Conservation (phyloP, 2,113 vertebrate species). For the Cyprinodon brontotheroides region DNA sequence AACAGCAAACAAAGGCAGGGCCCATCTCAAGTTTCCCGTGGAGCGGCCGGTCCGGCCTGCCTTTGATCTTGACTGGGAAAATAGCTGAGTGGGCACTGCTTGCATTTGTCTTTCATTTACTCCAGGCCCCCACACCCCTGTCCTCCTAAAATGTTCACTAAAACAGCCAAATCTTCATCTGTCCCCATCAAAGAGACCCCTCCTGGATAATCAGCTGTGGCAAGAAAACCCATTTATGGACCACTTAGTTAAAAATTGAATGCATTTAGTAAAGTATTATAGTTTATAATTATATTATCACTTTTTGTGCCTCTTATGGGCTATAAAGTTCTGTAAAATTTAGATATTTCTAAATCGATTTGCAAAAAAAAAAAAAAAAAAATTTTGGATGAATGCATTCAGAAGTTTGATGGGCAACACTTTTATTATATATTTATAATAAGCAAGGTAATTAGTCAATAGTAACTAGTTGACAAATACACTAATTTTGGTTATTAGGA, state of each 20-base stretch:
- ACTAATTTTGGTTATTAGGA: neutral
- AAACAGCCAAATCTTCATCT: constrained; percentile 84
- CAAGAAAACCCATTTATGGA: constrained; percentile 63
- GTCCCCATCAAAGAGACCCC: constrained; percentile 69
- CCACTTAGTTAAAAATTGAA: constrained; percentile 57
- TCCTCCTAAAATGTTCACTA: constrained; percentile 67
- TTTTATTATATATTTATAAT: neutral
- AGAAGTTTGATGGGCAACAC: neutral
- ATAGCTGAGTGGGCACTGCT: constrained; percentile 86
- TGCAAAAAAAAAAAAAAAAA: neutral
- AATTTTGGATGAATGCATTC: neutral
- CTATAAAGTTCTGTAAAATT: neutral
- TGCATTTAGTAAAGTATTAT: constrained; percentile 36
- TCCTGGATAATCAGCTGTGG: constrained; percentile 70
- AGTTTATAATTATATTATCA: constrained; percentile 30
- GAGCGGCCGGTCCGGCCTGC: constrained; percentile 80
- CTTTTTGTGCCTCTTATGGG: constrained; percentile 33
- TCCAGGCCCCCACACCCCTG: constrained; percentile 51
- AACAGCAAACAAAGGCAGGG: constrained; percentile 86
- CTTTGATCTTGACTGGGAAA: constrained; percentile 88
- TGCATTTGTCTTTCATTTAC: constrained; percentile 85
- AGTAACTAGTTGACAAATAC: neutral
- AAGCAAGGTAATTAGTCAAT: neutral
- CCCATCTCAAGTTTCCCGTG: constrained; percentile 86
- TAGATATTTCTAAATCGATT: too few species aligned